A percentile compares a stretch with the other conserved stretches of the same genome.
phyloP scores from a whole-genome alignment of 1,140 invertebrate species.

The Globodera rostochiensis region DNA sequence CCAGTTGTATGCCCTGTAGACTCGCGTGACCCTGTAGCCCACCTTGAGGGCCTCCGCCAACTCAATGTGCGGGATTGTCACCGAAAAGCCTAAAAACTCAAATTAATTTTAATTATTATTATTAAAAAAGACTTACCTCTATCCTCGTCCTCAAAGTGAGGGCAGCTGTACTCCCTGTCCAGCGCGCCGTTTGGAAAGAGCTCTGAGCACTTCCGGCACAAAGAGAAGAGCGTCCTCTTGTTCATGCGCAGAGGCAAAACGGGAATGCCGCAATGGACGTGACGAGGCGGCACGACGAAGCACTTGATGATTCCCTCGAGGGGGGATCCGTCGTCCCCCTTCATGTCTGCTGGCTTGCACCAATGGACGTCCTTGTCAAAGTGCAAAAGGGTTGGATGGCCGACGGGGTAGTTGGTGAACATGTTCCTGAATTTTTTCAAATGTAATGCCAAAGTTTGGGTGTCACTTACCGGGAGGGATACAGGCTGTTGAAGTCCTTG shows the following conservation, averaged over 20 bases:
- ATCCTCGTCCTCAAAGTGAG: not conserved
- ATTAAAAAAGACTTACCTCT: not conserved
- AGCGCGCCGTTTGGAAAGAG: not conserved
- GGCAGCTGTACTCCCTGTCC: not conserved
- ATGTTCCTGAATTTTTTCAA: not conserved
- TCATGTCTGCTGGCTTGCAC: not conserved
- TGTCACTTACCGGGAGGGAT: not conserved
- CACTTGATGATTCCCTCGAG: not conserved
- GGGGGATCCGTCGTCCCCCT: not conserved
- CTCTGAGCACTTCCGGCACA: slow-evolving; percentile 1
- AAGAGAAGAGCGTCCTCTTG: not conserved
- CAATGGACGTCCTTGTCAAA: not conserved
- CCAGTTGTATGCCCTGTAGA: no score
- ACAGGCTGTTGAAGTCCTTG: slow-evolving; percentile 5
- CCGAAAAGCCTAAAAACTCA: not conserved
- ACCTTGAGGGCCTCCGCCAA: not conserved
- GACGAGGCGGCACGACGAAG: not conserved
- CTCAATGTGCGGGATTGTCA: not conserved
- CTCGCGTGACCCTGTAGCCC: not conserved
- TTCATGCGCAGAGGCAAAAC: not conserved
- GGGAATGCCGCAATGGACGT: not conserved
- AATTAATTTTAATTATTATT: not conserved
- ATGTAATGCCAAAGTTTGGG: not conserved
- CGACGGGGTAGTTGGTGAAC: slow-evolving; percentile 8
- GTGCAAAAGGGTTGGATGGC: not conserved